Conservation (phyloP, 2,797 vertebrate species). For the Tenualosa thibaudeaui region DNA sequence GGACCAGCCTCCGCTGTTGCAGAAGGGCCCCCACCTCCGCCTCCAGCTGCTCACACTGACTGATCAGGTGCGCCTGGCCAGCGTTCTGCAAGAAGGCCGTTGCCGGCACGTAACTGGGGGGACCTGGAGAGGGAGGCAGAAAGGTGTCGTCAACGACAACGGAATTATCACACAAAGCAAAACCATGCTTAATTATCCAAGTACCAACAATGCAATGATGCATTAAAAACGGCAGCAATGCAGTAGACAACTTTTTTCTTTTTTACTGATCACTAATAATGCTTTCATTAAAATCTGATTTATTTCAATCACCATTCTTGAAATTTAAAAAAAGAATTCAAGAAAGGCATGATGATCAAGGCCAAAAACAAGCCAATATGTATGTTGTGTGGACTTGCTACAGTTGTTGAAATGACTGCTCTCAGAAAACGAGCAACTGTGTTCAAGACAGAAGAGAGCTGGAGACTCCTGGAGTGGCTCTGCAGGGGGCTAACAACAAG, state of each 20-base stretch:
- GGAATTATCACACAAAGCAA: no score
- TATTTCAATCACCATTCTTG: no score
- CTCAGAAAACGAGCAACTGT: no score
- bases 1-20: slow-evolving; percentile 89
- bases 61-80: slow-evolving; percentile 94
- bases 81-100: slow-evolving; percentile 96
- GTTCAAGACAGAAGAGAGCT: background rate
- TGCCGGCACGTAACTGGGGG: slow-evolving; percentile 96
- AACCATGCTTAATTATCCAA: no score
- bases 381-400: background rate
- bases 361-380: background rate
- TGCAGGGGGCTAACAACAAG: background rate
- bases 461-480: background rate
- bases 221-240: no score
- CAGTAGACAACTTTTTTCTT: no score
- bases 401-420: background rate
- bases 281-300: no score
- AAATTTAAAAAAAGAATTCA: no score
- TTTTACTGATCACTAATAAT: no score
- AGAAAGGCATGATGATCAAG: background rate
- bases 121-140: slow-evolving; percentile 72
- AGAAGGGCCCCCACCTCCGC: slow-evolving; percentile 87
- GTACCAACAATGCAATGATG: background rate
- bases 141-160: background rate
- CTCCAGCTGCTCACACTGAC: slow-evolving; percentile 93